Percentiles rank a stretch among this genome's conserved stretches.
Evolutionary conservation across 2,113 vertebrate species (phyloP).

Genomic region (Passer domesticus): DNA sequence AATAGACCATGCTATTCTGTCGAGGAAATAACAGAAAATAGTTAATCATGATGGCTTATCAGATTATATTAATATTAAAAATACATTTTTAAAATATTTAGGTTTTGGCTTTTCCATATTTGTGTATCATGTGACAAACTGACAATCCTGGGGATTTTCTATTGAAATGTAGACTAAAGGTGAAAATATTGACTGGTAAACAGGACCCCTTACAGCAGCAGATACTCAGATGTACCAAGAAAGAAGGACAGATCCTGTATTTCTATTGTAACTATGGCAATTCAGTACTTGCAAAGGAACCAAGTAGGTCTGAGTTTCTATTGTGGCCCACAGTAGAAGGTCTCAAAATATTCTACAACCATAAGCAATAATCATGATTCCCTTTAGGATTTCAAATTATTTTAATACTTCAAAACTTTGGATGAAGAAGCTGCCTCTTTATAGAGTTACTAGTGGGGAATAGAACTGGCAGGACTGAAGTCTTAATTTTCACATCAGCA

Average conservation of each 20-base stretch:
- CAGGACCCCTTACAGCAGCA: neutral
- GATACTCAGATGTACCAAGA: neutral
- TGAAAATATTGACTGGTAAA: neutral
- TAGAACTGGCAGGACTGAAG: neutral
- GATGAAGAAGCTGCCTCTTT: neutral
- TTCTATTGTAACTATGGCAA: neutral
- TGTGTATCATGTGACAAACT: neutral
- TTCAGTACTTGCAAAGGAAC: neutral
- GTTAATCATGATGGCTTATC: neutral
- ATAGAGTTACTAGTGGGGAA: neutral
- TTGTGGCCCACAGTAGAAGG: neutral
- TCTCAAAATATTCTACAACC: neutral
- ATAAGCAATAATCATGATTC: neutral
- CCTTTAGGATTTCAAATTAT: neutral
- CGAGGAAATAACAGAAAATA: neutral
- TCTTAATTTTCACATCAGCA: conserved; percentile 41
- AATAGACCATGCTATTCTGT: neutral
- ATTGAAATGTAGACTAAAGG: neutral
- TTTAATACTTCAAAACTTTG: neutral
- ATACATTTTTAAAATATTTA: neutral
- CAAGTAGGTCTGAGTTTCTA: neutral
- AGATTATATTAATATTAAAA: neutral
- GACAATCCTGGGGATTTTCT: neutral
- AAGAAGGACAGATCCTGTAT: neutral
- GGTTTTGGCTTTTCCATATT: neutral